Conservation (phyloP, 2,113 vertebrate genomes). For the Perca fluviatilis region DNA sequence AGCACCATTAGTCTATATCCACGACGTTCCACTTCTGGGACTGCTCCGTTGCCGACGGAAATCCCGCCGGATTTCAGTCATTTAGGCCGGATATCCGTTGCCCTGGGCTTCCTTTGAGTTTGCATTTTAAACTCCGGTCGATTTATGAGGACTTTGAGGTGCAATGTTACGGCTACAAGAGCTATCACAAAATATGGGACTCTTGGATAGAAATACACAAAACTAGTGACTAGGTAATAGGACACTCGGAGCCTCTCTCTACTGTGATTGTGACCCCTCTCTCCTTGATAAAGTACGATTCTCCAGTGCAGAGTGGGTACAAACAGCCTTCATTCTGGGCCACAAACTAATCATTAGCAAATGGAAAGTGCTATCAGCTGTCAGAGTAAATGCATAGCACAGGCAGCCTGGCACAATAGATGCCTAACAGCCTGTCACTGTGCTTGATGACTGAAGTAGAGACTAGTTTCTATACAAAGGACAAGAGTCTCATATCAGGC, state of each 20-base stretch:
- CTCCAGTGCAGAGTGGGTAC: constrained; percentile 50
- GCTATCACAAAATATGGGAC: constrained; percentile 17
- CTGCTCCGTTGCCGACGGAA: too few relatives aligned
- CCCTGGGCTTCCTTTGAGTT: too few relatives aligned
- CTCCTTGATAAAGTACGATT: constrained; percentile 54
- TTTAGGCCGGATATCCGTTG: too few relatives aligned
- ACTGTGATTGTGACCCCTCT: constrained; percentile 45
- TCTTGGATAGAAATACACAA: constrained; percentile 34
- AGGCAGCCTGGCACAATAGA: constrained; percentile 46
- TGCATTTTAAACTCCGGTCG: too few relatives aligned
- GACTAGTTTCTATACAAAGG: constrained; percentile 37
- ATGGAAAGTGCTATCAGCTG: constrained; percentile 61
- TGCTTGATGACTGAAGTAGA: constrained; percentile 12
- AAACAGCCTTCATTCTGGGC: constrained; percentile 49
- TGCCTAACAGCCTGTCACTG: constrained; percentile 30
- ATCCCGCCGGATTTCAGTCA: too few relatives aligned
- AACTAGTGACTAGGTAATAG: constrained; percentile 44
- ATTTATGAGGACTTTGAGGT: background rate
- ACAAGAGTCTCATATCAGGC: constrained; percentile 32
- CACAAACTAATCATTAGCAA: constrained; percentile 64
- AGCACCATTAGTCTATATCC: too few relatives aligned
- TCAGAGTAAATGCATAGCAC: constrained; percentile 41
- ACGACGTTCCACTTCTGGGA: too few relatives aligned
- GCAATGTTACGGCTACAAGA: constrained; percentile 11
- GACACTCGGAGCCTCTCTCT: constrained; percentile 39